Percentiles rank a stretch among this genome's conserved stretches.
phyloP scores from a whole-genome alignment of 2,113 vertebrate species.

The Polypterus bichir region DNA sequence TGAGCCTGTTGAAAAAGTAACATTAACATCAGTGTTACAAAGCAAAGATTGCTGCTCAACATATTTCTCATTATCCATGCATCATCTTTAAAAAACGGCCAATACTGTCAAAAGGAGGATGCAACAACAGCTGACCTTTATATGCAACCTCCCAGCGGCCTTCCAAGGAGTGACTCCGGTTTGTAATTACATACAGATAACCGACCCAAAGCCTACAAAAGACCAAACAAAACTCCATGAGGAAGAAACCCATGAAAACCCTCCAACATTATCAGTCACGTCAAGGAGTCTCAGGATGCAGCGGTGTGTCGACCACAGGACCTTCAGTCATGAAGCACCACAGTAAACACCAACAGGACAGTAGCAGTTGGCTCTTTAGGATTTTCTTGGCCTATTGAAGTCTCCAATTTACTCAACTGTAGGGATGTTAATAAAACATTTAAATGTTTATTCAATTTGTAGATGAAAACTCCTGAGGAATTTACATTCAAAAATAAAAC shows the following conservation, averaged over 20 bases:
- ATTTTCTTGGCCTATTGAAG: constrained; percentile 3
- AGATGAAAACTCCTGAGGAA: no score
- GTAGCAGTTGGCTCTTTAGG: no score
- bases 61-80: not conserved
- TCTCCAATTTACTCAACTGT: not conserved
- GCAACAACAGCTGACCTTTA: constrained; percentile 57
- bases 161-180: constrained; percentile 74
- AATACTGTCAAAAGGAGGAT: not conserved
- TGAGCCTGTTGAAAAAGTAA: constrained; percentile 47
- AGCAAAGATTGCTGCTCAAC: not conserved
- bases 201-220: constrained; percentile 84
- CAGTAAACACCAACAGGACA: no score
- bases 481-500: no score
- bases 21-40: not conserved
- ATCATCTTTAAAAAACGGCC: not conserved
- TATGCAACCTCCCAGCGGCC: constrained; percentile 92
- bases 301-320: no score
- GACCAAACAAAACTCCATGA: not conserved
- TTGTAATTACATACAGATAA: constrained; percentile 90
- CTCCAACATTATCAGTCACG: no score
- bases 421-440: not conserved
- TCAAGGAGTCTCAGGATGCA: no score
- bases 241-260: no score
- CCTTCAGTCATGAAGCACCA: no score
- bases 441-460: no score